Evolutionary conservation across 2,888 invertebrate genomes (phyloP).

Genomic region (Epirrita christyi): DNA sequence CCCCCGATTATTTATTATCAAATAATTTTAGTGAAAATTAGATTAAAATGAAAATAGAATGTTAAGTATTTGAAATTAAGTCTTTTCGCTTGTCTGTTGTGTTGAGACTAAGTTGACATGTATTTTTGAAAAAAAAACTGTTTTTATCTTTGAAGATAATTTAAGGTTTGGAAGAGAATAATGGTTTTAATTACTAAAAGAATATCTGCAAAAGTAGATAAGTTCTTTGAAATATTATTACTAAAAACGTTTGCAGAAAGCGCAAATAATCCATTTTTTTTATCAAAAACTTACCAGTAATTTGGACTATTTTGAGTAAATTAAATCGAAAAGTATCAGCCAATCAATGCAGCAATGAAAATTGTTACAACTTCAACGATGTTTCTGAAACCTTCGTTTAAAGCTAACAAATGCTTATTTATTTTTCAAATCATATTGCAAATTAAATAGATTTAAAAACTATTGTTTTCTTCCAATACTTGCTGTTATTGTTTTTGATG

Average conservation of each 20-base stretch:
- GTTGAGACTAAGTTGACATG: conserved; percentile 45
- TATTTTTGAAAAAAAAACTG: conserved; percentile 44
- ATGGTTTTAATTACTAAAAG: background rate
- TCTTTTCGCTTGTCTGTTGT: conserved; percentile 55
- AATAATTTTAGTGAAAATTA: conserved; percentile 51
- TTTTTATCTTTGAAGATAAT: conserved; percentile 29
- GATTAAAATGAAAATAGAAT: conserved; percentile 45
- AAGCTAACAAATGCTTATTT: background rate
- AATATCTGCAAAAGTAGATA: background rate
- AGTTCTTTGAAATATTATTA: background rate
- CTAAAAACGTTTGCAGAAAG: background rate
- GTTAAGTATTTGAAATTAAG: conserved; percentile 53
- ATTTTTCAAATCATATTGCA: conserved; percentile 1
- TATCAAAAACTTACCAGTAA: too few species aligned
- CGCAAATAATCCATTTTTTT: too few species aligned
- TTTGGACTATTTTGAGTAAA: too few species aligned
- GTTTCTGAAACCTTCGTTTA: background rate
- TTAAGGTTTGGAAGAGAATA: conserved; percentile 7
- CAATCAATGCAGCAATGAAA: too few species aligned
- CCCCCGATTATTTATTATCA: conserved; percentile 32
- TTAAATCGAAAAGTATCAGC: too few species aligned
- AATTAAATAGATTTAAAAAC: background rate
- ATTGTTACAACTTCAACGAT: too few species aligned
- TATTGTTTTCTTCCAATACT: conserved; percentile 17
- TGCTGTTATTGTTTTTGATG: conserved; percentile 33